Evolutionary conservation across 2,888 invertebrate genomes (phyloP).

Genomic region (Metopia argyrocephala): DNA sequence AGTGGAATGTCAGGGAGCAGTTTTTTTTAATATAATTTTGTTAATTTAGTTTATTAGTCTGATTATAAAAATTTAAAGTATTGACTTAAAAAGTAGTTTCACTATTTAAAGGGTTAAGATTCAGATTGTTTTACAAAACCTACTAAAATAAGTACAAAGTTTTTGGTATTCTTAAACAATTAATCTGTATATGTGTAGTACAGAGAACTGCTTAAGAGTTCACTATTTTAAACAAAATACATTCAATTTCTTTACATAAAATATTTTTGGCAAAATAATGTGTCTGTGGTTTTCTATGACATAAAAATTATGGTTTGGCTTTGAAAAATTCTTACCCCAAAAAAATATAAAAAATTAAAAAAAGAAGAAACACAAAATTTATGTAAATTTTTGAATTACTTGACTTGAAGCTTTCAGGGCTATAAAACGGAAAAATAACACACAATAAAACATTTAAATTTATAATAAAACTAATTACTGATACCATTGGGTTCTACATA

Average conservation of each 20-base stretch:
- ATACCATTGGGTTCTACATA: background rate
- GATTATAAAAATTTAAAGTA: too few relatives aligned
- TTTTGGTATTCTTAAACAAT: slow-evolving; percentile 44
- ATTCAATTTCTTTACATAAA: background rate
- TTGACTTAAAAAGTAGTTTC: too few relatives aligned
- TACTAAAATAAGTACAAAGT: slow-evolving; percentile 44
- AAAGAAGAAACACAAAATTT: background rate
- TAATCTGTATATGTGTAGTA: slow-evolving; percentile 35
- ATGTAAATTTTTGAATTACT: slow-evolving; percentile 29
- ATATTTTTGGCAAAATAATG: slow-evolving; percentile 41
- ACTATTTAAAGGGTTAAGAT: too few relatives aligned
- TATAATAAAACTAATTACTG: slow-evolving; percentile 44
- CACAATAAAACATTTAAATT: slow-evolving; percentile 30
- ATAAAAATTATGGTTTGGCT: slow-evolving; percentile 47
- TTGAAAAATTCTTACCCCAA: background rate
- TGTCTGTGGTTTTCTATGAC: slow-evolving; percentile 51
- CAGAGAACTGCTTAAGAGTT: background rate
- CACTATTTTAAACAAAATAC: background rate
- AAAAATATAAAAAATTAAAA: background rate
- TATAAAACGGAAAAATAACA: slow-evolving; percentile 4
- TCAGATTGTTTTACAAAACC: background rate
- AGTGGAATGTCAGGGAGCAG: too few relatives aligned
- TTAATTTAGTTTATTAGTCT: too few relatives aligned
- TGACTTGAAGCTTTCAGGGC: slow-evolving; percentile 13
- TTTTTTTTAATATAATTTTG: too few relatives aligned